phyloP scores from a whole-genome alignment of 2,113 vertebrate genomes.

The Taxidea taxus region DNA sequence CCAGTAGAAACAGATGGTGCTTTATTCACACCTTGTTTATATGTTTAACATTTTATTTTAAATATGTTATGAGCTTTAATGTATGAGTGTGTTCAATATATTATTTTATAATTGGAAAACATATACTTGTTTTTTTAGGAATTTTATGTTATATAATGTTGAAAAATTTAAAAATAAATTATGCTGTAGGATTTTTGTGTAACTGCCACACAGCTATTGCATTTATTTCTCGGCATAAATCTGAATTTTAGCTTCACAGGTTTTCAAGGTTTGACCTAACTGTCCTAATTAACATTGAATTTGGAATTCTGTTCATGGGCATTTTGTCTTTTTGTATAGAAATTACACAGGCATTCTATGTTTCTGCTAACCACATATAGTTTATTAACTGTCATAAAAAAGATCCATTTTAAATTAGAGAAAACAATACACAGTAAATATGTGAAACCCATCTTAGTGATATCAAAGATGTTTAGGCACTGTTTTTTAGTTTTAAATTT shows the following conservation, averaged over 20 bases:
- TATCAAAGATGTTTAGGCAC: neutral
- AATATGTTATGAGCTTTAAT: conserved; percentile 56
- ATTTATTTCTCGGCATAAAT: conserved; percentile 9
- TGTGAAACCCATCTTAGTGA: neutral
- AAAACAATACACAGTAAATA: neutral
- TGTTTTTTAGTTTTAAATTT: neutral
- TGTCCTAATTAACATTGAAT: conserved; percentile 50
- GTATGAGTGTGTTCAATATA: conserved; percentile 65
- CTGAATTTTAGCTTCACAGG: conserved; percentile 3
- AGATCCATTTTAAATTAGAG: neutral
- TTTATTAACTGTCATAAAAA: neutral
- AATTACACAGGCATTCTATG: neutral
- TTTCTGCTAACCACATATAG: neutral
- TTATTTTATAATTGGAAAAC: conserved; percentile 55
- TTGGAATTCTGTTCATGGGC: conserved; percentile 19
- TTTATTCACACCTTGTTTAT: conserved; percentile 88
- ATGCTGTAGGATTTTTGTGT: neutral
- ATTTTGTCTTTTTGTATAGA: neutral
- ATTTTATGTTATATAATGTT: neutral
- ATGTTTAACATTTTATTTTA: conserved; percentile 84
- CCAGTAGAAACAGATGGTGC: conserved; percentile 87
- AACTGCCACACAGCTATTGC: neutral
- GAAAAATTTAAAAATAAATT: neutral
- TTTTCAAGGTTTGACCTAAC: conserved; percentile 33
- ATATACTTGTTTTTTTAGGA: neutral